These are phyloP conservation scores for Caenorhabditis tropicalis DNA, from an alignment of 1,140 invertebrate species.

Conservation along the genomic window DNA sequence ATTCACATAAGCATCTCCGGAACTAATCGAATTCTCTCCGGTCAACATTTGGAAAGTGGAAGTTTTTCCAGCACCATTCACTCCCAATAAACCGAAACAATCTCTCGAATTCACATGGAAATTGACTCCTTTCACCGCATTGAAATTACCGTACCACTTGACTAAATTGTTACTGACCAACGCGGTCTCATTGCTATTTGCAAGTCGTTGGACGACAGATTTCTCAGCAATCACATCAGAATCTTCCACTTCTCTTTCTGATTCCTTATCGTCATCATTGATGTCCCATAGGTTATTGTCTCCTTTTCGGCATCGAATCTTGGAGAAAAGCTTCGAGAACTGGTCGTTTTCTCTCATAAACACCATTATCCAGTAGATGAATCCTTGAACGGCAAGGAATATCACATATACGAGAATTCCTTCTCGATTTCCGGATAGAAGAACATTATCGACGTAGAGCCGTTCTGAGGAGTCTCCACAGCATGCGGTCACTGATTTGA, in stretches of 20 bases:
- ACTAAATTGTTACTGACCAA: slow-evolving; percentile 54
- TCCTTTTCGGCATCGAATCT: background rate
- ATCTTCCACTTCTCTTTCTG: slow-evolving; percentile 53
- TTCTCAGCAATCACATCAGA: slow-evolving; percentile 62
- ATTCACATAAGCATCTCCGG: slow-evolving; percentile 76
- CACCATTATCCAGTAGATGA: slow-evolving; percentile 63
- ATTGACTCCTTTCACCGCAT: slow-evolving; percentile 65
- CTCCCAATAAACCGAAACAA: slow-evolving; percentile 65
- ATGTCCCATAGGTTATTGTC: slow-evolving; percentile 4
- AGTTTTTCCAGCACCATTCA: slow-evolving; percentile 75
- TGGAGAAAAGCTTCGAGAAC: slow-evolving; percentile 3
- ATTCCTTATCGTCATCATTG: slow-evolving; percentile 24
- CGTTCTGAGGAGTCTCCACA: slow-evolving; percentile 58
- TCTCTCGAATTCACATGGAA: slow-evolving; percentile 62
- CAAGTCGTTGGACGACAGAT: slow-evolving; percentile 30
- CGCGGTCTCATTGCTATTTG: slow-evolving; percentile 29
- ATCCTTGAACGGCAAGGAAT: slow-evolving; percentile 63
- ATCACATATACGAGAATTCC: slow-evolving; percentile 57
- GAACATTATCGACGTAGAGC: slow-evolving; percentile 58
- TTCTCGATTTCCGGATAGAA: slow-evolving; percentile 44
- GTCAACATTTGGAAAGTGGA: slow-evolving; percentile 80
- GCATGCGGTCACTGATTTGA: slow-evolving; percentile 48
- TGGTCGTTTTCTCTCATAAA: slow-evolving; percentile 58
- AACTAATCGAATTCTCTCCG: slow-evolving; percentile 79
- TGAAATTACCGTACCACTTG: slow-evolving; percentile 65